Conservation (phyloP, 2,113 vertebrate species). For the Clinocottus analis region DNA sequence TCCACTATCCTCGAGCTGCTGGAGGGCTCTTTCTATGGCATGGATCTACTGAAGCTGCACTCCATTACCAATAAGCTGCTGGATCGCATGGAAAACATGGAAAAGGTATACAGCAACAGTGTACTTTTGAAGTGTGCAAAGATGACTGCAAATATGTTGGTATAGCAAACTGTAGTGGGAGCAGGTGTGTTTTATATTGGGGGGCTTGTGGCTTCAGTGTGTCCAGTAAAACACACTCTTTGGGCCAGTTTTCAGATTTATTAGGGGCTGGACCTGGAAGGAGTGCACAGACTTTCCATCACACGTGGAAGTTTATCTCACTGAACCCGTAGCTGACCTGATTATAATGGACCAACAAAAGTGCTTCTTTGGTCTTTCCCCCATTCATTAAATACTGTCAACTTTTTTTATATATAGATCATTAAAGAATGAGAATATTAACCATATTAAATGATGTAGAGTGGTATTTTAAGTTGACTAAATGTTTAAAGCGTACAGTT, state of each 20-base stretch:
- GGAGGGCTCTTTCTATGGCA: slow-evolving; percentile 92
- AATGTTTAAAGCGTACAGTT: not conserved
- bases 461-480: not conserved
- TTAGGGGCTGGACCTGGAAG: slow-evolving; percentile 9
- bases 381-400: not conserved
- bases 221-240: not conserved
- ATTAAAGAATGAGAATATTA: not conserved
- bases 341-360: not conserved
- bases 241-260: slow-evolving; percentile 6
- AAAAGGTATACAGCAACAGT: slow-evolving; percentile 83
- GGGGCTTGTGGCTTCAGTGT: not conserved
- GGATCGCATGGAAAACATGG: slow-evolving; percentile 89
- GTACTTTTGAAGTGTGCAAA: not conserved
- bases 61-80: slow-evolving; percentile 90
- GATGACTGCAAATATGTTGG: not conserved
- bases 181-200: not conserved
- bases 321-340: not conserved
- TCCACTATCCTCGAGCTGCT: slow-evolving; percentile 92
- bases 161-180: not conserved
- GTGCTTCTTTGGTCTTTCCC: not conserved
- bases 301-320: slow-evolving; percentile 17
- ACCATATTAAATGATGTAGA: not conserved
- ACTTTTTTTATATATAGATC: no score
- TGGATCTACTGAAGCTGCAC: slow-evolving; percentile 95
- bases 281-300: not conserved